Base-by-base conservation (phyloP, 2,888 invertebrate genomes). In the Crepidodera aurea region DNA sequence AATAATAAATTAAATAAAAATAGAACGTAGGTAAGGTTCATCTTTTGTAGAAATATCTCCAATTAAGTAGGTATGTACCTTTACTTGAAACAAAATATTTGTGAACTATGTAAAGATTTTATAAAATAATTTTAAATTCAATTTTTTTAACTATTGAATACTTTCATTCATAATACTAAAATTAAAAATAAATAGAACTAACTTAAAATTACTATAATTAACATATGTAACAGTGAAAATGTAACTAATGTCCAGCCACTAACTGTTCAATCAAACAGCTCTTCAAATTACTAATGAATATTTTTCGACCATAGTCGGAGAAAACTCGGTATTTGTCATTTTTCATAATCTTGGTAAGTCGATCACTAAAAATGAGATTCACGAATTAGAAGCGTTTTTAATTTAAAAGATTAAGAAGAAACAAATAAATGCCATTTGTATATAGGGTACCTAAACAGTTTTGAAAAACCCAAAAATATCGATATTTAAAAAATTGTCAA, bases 251-350 rank as follows among this genome's bases (percentile, higher is more conserved):
- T 53, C 73, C 75, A 63, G 70, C 68, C 62, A 73, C 71, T 40
- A 75, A 65, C 64, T 75, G 74, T 62, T 75, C 69, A 44, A 60
- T 71, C 15, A 75, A 67, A 54, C 71, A 70, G 18, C 64, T 59
- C 64, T 72, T 75, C 6, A 75, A 51, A 25, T 73, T 69, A 59
- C 69, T 71, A 46, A 75, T 61, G 51, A 75, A 75, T 22, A 73
- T 70, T 68, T 75, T 75, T 55, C 73, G 69, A 18, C 75, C 75
- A 67, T 74, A 75, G 64, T 75, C 75, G 2, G 74, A 74, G 61
- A 75, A 75, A 13, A 75, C 75, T 62, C 70, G 70, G 62, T 75
- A 75, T 10, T 68, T 66, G 66, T 75, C 75, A 18, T 71, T 75
- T 66, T 68, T 74, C 5, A 71, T 66, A 44, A 72, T 64, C 68